Evolutionary conservation across 2,888 invertebrate genomes (phyloP), one percentile per base, ranked within the genome.

Genomic region (Unio pictorum): DNA sequence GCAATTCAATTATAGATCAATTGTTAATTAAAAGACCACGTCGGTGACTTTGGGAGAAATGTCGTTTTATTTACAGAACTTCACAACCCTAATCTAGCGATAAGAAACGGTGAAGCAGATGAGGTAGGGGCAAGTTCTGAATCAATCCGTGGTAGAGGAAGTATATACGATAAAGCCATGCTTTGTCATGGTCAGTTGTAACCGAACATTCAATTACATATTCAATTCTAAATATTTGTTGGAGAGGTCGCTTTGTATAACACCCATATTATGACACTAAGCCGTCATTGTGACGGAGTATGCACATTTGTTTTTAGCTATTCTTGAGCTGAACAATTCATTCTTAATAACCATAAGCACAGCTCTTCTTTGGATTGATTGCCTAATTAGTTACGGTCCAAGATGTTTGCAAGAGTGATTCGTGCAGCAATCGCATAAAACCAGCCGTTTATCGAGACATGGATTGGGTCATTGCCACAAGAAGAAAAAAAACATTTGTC

Each of bases 401-500:
- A 68, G 1, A 77, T 89, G 18, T 89, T 89, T 73, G 84, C 84
- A n/a, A 79, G 83, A 7, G 78, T 83, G 2, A 67, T 70, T 1
- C 76, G 88, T 18, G 78, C 84, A 1, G 85, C 7, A 69, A 77
- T 7, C 67, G 88, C 8, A 64, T 70, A 15, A 61, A 71, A 57
- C 73, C 82, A 11, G 79, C 78, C 0, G n/a, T 70, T 18, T 87
- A 80, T 61, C 64, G 68, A 15, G 73, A 82, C 26, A 58, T 89
- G 60, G 79, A 82, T 8, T 89, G 89, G 89, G 79, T 34, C 75
- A 8, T 81, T 84, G 8, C 72, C 81, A 57, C 23, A 23, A 23
- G 87, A 88, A 6, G 30, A 89, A 89, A 75, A 79, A 71, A 88
- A 88, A 68, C 82, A 82, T 0, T 67, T 89, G 34, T 81, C 85